Base-by-base conservation (phyloP, 2,113 vertebrate genomes). In the Euleptes europaea region DNA sequence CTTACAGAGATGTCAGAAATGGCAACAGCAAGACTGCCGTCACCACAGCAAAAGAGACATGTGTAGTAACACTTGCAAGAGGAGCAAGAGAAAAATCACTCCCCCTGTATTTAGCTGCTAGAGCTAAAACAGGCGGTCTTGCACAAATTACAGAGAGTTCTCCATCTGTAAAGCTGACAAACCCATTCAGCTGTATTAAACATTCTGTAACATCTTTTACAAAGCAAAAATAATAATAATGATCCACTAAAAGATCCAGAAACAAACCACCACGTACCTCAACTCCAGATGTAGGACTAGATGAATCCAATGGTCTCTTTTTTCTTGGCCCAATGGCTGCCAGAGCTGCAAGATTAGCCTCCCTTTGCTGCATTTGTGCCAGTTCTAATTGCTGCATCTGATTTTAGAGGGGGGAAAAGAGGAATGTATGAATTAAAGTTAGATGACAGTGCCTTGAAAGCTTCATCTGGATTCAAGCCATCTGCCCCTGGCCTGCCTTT, bases 281-380 rank as follows among this genome's bases (percentile, higher is more conserved):
- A 19, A 86, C 92, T 77, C 96, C 96, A 91, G 94, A 89, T 82
- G 89, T 93, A 82, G 65, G 0, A 0, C 63, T 91, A 5, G 86
- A 60, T 11, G 93, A 94, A 84, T 98, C 97, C 88, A 97, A 14
- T 9, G 96, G 93, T 94, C 97, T 98, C 89, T 98, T 99, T 94
- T 96, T 99, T 74, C 98, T 97, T 66, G 98, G 98, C 70, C 98
- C 98, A 69, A 99, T 98, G 73, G 98, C 98, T 78, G 98, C 98
- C 89, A 99, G 95, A 66, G 98, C 98, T 2, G 98, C 97, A 40
- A 98, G 96, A 94, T 99, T 99, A 66, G 98, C 98, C 85, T 99
- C 98, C 92, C 96, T 95, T 4, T 99, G 97, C 73, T 98, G 97
- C 89, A 98, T 96, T 93, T 98, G 96, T 76, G 97, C 98, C 15